These are phyloP conservation scores for Ptilorrhoa leucosticta DNA, from an alignment of 2,113 vertebrate genomes.

Conservation along the genomic window DNA sequence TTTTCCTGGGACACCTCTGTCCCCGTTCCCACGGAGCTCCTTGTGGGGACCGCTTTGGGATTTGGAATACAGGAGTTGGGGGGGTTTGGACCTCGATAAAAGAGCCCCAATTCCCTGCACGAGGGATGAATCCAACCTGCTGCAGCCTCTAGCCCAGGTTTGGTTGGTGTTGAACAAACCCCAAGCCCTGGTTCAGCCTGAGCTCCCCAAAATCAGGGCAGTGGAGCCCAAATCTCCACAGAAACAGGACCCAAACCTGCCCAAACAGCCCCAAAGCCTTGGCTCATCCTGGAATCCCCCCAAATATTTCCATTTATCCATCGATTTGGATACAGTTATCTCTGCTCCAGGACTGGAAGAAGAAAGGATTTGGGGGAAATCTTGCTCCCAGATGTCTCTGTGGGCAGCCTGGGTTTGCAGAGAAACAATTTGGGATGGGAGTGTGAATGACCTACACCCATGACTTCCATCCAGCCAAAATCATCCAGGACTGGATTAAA, in stretches of 20 bases:
- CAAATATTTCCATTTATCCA: background rate
- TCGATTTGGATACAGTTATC: background rate
- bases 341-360: background rate
- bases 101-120: rapidly evolving
- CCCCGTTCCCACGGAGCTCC: background rate
- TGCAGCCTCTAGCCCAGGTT: rapidly evolving
- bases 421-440: background rate
- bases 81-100: background rate
- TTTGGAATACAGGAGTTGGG: background rate
- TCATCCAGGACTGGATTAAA: background rate
- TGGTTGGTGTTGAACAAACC: background rate
- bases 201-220: background rate
- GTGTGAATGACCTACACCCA: background rate
- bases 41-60: background rate
- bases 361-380: background rate
- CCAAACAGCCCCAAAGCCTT: background rate
- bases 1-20: background rate
- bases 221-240: background rate
- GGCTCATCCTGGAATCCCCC: background rate
- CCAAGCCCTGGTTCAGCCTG: background rate
- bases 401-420: background rate
- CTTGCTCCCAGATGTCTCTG: rapidly evolving
- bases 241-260: background rate
- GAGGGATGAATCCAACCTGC: rapidly evolving
- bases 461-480: background rate